Percentiles rank a stretch among this genome's conserved stretches.
Conservation (phyloP, 2,888 invertebrate genomes). For the Athalia circularis region DNA sequence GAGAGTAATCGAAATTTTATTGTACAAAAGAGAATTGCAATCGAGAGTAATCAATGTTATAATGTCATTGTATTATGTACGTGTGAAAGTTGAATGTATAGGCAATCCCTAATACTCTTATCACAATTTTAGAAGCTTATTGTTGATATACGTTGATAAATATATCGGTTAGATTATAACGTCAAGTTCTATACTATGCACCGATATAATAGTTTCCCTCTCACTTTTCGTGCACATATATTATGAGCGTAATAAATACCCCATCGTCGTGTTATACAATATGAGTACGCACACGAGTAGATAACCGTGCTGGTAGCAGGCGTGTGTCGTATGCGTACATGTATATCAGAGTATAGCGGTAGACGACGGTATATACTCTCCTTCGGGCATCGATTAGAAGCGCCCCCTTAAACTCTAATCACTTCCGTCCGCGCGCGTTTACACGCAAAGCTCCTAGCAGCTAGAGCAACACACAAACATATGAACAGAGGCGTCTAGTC, state of each 20-base stretch:
- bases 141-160: slow-evolving; percentile 7
- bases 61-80: neutral
- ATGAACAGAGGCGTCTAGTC: neutral
- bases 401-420: slow-evolving; percentile 44
- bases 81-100: neutral
- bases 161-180: slow-evolving; percentile 41
- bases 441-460: neutral
- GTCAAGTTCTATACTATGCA: slow-evolving; percentile 27
- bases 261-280: slow-evolving; percentile 36
- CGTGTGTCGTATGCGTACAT: neutral
- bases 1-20: too few relatives aligned
- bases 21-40: too few relatives aligned
- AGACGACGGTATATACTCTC: neutral
- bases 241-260: neutral
- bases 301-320: neutral
- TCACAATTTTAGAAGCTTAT: slow-evolving; percentile 15
- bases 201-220: slow-evolving; percentile 26
- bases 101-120: neutral
- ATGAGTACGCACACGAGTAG: neutral
- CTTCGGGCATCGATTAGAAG: slow-evolving; percentile 41
- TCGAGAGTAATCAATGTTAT: neutral
- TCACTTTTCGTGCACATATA: neutral
- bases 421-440: slow-evolving; percentile 41
- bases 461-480: neutral
- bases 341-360: neutral